These are phyloP conservation scores for Vanessa tameamea DNA, from an alignment of 1,140 invertebrate species.

Conservation along the genomic window DNA sequence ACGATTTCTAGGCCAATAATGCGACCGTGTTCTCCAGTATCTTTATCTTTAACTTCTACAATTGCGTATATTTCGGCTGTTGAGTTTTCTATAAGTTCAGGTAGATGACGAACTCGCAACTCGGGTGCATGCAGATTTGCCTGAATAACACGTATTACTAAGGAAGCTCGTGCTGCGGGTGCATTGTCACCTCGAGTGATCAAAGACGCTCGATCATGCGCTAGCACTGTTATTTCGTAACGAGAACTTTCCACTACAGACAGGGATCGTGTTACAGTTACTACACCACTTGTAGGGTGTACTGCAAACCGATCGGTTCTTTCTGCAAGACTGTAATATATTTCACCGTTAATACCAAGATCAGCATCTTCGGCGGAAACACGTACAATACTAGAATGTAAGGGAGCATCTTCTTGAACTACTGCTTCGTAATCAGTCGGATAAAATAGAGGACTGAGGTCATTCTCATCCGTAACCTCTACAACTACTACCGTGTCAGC, in stretches of 20 bases:
- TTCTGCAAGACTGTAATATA: slow-evolving; percentile 96
- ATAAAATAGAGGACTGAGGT: slow-evolving; percentile 95
- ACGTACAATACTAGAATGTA: slow-evolving; percentile 88
- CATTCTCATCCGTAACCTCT: slow-evolving; percentile 93
- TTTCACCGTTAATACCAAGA: slow-evolving; percentile 95
- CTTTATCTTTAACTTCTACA: slow-evolving; percentile 90
- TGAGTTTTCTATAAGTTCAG: slow-evolving; percentile 91
- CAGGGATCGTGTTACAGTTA: slow-evolving; percentile 91
- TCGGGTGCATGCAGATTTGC: slow-evolving; percentile 94
- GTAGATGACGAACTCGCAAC: slow-evolving; percentile 89
- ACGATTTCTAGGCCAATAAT: slow-evolving; percentile 92
- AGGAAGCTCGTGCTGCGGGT: slow-evolving; percentile 81
- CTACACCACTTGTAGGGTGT: slow-evolving; percentile 94
- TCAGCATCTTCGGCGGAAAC: slow-evolving; percentile 96
- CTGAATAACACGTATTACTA: slow-evolving; percentile 89
- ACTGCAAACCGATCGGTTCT: slow-evolving; percentile 92
- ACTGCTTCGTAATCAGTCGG: slow-evolving; percentile 91
- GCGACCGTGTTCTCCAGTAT: slow-evolving; percentile 91
- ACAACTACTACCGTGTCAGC: slow-evolving; percentile 89
- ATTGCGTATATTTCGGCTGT: slow-evolving; percentile 95
- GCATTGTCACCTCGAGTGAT: slow-evolving; percentile 65
- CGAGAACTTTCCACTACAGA: slow-evolving; percentile 85
- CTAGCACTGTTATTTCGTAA: slow-evolving; percentile 90
- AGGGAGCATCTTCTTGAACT: slow-evolving; percentile 93
- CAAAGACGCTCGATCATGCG: slow-evolving; percentile 89